These are phyloP conservation scores for Liopterus haemorrhoidalis DNA, from an alignment of 2,888 invertebrate genomes.

Conservation along the genomic window DNA sequence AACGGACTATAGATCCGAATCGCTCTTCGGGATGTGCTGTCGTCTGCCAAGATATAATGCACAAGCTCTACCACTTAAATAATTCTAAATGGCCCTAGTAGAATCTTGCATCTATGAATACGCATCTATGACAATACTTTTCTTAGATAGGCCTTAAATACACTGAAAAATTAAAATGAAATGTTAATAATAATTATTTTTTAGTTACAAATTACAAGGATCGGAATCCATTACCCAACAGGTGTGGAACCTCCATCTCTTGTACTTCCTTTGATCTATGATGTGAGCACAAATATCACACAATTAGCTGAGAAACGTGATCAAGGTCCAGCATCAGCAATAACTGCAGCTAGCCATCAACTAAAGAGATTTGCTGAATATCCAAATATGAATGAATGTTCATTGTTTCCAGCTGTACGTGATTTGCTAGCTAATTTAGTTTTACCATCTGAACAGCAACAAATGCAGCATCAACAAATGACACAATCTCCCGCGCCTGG, in stretches of 20 bases:
- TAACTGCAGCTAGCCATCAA: constrained; percentile 58
- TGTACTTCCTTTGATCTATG: constrained; percentile 85
- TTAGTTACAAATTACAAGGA: constrained; percentile 69
- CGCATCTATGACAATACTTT: too few relatives aligned
- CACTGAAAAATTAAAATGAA: too few relatives aligned
- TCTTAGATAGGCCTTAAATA: too few relatives aligned
- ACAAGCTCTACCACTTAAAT: too few relatives aligned
- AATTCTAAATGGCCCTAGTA: too few relatives aligned
- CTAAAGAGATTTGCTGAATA: constrained; percentile 71
- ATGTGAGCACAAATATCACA: constrained; percentile 77
- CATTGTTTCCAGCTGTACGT: constrained; percentile 84
- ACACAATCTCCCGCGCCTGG: constrained; percentile 46
- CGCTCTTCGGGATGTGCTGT: too few relatives aligned
- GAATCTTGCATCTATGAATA: too few relatives aligned
- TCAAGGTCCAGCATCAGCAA: constrained; percentile 53
- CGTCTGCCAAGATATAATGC: too few relatives aligned
- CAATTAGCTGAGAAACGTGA: constrained; percentile 81
- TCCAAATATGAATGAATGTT: constrained; percentile 69
- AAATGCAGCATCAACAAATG: constrained; percentile 44
- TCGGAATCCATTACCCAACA: constrained; percentile 53
- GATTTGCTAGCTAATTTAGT: constrained; percentile 81
- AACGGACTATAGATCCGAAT: too few relatives aligned
- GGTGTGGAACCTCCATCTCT: constrained; percentile 65
- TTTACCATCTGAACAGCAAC: constrained; percentile 70
- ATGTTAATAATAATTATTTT: constrained; percentile 30